Evolutionary conservation across 2,113 vertebrate species (phyloP).

Genomic region (Rissa tridactyla): DNA sequence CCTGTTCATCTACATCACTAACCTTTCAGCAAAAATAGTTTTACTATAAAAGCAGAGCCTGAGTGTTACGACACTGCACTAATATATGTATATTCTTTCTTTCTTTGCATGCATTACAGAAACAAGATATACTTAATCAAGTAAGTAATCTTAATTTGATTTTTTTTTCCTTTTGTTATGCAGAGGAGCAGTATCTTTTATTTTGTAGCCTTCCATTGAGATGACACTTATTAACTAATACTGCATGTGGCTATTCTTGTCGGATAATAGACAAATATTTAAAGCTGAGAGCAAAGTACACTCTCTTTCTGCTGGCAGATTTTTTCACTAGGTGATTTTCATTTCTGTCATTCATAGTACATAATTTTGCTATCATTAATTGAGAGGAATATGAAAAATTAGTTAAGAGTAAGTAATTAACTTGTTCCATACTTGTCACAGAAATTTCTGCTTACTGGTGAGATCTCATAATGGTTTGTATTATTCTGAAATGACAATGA

Average conservation of each 20-base stretch:
- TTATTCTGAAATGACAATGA: not conserved
- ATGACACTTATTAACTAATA: not conserved
- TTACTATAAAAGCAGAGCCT: conserved; percentile 12
- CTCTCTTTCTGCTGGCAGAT: not conserved
- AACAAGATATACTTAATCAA: conserved; percentile 94
- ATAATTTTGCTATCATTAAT: not conserved
- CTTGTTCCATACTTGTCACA: not conserved
- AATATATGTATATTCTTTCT: conserved; percentile 65
- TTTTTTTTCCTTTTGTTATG: conserved; percentile 25
- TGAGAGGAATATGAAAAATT: not conserved
- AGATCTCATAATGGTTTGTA: not conserved
- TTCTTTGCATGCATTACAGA: conserved; percentile 81
- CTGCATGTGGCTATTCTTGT: not conserved
- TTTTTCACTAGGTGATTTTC: not conserved
- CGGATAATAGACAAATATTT: not conserved
- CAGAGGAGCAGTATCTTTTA: not conserved
- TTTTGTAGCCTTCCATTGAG: not conserved
- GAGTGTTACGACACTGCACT: conserved; percentile 2
- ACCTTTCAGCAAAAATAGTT: conserved; percentile 29
- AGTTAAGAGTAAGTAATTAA: not conserved
- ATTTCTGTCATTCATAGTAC: not conserved
- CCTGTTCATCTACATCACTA: not conserved
- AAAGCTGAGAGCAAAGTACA: not conserved
- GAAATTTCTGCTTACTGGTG: not conserved
- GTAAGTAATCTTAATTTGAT: conserved; percentile 78